These are phyloP conservation scores for Callorhinus ursinus DNA, from an alignment of 2,113 vertebrate genomes.

Conservation along the genomic window DNA sequence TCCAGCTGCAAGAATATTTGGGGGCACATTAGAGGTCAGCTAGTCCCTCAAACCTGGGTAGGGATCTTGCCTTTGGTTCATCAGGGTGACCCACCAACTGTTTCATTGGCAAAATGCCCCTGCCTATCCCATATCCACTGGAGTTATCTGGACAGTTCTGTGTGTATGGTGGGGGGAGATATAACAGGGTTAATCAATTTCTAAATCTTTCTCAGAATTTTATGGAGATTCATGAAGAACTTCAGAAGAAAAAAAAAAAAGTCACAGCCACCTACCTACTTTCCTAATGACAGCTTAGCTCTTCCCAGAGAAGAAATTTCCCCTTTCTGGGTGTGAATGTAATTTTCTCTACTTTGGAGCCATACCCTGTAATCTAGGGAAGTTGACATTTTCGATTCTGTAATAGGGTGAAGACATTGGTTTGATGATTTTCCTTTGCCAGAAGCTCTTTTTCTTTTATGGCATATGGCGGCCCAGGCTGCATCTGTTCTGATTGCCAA, in stretches of 20 bases:
- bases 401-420: slow-evolving; percentile 63
- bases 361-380: slow-evolving; percentile 78
- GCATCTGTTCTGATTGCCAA: slow-evolving; percentile 81
- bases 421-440: slow-evolving; percentile 73
- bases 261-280: slow-evolving; percentile 48
- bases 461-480: slow-evolving; percentile 73
- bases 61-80: background rate
- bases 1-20: background rate
- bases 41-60: background rate
- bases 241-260: slow-evolving; percentile 28
- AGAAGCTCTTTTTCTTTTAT: slow-evolving; percentile 68
- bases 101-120: background rate
- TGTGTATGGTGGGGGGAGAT: background rate
- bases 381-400: slow-evolving; percentile 80
- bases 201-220: slow-evolving; percentile 49
- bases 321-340: slow-evolving; percentile 61
- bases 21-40: background rate
- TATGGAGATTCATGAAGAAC: slow-evolving; percentile 38
- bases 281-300: slow-evolving; percentile 61
- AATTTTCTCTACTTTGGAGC: slow-evolving; percentile 67
- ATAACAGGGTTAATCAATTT: slow-evolving; percentile 30
- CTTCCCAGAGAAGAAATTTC: background rate
- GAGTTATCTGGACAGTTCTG: background rate
- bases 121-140: background rate
- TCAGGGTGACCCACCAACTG: background rate